Percentiles rank a stretch among this genome's conserved stretches.
Evolutionary conservation across 2,113 vertebrate genomes (phyloP).

Genomic region (Muscicapa adusta): DNA sequence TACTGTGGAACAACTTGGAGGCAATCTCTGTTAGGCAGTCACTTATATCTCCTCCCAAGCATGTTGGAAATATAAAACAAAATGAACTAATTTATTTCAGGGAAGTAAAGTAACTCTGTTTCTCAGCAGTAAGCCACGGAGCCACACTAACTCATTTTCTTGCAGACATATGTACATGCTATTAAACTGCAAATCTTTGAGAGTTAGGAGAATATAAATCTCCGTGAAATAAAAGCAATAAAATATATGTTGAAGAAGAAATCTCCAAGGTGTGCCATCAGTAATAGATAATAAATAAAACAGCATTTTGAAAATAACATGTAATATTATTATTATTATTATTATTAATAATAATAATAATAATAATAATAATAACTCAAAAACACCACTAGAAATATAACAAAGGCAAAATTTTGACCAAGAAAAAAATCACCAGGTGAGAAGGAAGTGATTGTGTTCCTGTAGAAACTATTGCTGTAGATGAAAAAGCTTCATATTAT

Average conservation of each 20-base stretch:
- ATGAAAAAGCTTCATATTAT: not conserved
- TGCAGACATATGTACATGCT: not conserved
- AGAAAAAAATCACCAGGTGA: not conserved
- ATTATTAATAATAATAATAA: too few relatives aligned
- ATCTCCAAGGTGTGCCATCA: not conserved
- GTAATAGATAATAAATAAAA: not conserved
- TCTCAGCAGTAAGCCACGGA: not conserved
- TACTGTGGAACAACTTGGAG: not conserved
- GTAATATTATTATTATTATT: too few relatives aligned
- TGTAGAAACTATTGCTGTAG: not conserved
- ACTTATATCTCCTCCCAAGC: not conserved
- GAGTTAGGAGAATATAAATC: not conserved
- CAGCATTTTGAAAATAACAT: not conserved
- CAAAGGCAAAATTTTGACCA: not conserved
- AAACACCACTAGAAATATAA: not conserved
- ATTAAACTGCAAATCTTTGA: not conserved
- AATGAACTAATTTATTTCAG: slow-evolving; percentile 12
- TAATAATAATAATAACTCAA: not conserved
- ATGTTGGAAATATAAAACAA: slow-evolving; percentile 22
- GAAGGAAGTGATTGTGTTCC: not conserved
- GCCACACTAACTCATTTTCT: not conserved
- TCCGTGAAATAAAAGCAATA: not conserved
- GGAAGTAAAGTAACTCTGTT: not conserved
- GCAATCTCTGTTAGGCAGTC: not conserved
- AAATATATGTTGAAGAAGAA: not conserved